A percentile compares a stretch with the other conserved stretches of the same genome.
Evolutionary conservation across 2,797 vertebrate species (phyloP).

Genomic region (Acrocephalus scirpaceus): DNA sequence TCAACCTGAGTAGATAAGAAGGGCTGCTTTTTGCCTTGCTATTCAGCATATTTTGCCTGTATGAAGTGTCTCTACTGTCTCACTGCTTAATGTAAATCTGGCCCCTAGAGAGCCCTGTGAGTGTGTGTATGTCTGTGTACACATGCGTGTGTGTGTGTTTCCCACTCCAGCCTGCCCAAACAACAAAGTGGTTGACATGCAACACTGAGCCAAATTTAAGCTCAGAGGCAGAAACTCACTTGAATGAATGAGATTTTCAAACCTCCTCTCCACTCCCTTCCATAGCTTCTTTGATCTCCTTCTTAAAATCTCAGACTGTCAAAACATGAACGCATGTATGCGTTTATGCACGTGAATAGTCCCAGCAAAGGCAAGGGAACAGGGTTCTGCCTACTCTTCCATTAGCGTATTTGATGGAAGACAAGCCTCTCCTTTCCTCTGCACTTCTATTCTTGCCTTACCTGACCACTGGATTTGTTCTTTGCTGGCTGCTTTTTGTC

Average conservation of each 20-base stretch:
- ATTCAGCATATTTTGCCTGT: neutral
- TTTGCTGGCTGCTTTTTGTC: neutral
- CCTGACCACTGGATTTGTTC: neutral
- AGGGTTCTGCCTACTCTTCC: neutral
- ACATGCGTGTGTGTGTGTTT: neutral
- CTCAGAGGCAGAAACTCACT: neutral
- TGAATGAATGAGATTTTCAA: constrained; percentile 3
- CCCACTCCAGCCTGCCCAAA: neutral
- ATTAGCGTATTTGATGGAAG: neutral
- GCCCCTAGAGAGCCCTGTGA: neutral
- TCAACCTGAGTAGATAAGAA: neutral
- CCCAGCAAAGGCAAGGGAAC: neutral
- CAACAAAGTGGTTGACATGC: fast-evolving
- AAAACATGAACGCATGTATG: neutral
- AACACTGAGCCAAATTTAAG: neutral
- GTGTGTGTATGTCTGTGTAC: neutral
- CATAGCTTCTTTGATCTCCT: neutral
- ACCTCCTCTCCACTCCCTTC: neutral
- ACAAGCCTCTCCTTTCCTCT: neutral
- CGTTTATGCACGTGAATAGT: neutral
- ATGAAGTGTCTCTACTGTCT: neutral
- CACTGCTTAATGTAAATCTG: neutral
- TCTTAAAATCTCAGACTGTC: neutral
- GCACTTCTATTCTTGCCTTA: neutral
- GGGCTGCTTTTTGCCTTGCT: neutral